Conservation (phyloP, 2,888 invertebrate genomes). For the Clivina fossor region DNA sequence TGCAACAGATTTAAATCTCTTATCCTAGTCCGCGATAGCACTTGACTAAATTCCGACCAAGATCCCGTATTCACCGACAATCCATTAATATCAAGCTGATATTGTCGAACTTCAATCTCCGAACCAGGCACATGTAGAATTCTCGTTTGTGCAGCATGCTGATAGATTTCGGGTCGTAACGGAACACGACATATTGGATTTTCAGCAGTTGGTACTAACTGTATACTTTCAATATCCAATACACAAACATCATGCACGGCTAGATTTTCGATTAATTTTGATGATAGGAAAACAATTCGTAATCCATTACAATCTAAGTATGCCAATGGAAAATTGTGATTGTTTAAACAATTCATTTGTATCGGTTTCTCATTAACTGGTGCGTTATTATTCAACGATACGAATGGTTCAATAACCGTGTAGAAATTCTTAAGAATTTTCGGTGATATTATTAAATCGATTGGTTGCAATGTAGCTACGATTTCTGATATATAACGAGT, state of each 20-base stretch:
- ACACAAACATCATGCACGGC: slow-evolving; percentile 49
- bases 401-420: slow-evolving; percentile 59
- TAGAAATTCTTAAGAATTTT: slow-evolving; percentile 59
- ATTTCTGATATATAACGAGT: slow-evolving; percentile 74
- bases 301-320: slow-evolving; percentile 70
- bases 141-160: slow-evolving; percentile 70
- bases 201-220: slow-evolving; percentile 77
- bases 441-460: slow-evolving; percentile 72
- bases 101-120: slow-evolving; percentile 85
- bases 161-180: slow-evolving; percentile 70
- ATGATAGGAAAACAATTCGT: slow-evolving; percentile 65
- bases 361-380: slow-evolving; percentile 41
- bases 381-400: slow-evolving; percentile 48
- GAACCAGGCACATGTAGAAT: slow-evolving; percentile 72
- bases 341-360: slow-evolving; percentile 41
- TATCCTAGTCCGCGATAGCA: slow-evolving; percentile 43
- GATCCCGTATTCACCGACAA: slow-evolving; percentile 70
- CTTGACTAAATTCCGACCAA: slow-evolving; percentile 56
- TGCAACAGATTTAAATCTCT: slow-evolving; percentile 50
- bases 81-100: slow-evolving; percentile 72
- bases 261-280: slow-evolving; percentile 42
- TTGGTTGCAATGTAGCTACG: slow-evolving; percentile 74
- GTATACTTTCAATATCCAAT: slow-evolving; percentile 67
- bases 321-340: slow-evolving; percentile 62
- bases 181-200: slow-evolving; percentile 80